Conservation (phyloP, 2,888 invertebrate species). For the Rhagonycha lutea region DNA sequence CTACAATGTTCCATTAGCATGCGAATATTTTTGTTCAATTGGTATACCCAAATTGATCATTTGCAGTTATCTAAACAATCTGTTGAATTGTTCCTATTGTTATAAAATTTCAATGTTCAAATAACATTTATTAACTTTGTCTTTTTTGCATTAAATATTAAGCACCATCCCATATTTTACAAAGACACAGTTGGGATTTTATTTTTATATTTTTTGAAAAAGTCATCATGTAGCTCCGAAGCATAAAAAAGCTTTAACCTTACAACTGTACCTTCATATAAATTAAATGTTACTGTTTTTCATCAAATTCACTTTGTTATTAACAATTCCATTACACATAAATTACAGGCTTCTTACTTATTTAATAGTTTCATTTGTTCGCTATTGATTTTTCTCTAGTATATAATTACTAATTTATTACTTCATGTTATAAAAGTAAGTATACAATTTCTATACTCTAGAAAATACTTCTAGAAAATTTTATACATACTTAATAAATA, state of each 20-base stretch:
- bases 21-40: not conserved
- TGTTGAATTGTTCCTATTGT: not conserved
- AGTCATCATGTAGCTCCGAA: not conserved
- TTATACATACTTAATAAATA: not conserved
- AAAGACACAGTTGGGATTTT: not conserved
- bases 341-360: not conserved
- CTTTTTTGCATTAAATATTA: not conserved
- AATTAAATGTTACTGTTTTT: not conserved
- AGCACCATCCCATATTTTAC: not conserved
- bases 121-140: not conserved
- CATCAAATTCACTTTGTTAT: not conserved
- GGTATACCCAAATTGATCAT: not conserved
- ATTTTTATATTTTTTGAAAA: not conserved
- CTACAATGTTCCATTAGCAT: not conserved
- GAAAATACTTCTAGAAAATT: not conserved
- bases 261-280: not conserved
- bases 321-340: constrained; percentile 2
- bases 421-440: not conserved
- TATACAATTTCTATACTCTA: not conserved
- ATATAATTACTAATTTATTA: not conserved
- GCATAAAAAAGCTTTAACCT: not conserved
- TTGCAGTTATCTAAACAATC: not conserved
- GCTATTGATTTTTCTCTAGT: not conserved
- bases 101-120: not conserved
- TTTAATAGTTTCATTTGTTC: constrained; percentile 3